Evolutionary conservation across 1,140 invertebrate species (phyloP).

Genomic region (Pogonomyrmex barbatus): DNA sequence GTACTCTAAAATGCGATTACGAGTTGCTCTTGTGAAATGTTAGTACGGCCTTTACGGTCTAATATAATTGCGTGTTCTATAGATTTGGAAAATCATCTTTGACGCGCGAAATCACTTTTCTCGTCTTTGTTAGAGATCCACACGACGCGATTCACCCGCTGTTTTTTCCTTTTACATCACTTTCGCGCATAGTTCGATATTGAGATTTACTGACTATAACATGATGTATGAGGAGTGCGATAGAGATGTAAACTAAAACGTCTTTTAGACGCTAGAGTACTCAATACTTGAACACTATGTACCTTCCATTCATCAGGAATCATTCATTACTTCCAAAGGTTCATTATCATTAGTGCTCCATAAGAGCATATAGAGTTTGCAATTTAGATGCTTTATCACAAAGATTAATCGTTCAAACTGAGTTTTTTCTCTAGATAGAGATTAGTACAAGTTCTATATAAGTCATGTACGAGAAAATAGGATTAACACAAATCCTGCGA

Average conservation of each 20-base stretch:
- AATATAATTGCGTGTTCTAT: constrained; percentile 15
- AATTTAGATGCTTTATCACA: constrained; percentile 65
- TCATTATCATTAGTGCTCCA: constrained; percentile 21
- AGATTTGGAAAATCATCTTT: constrained; percentile 3
- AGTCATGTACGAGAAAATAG: constrained; percentile 68
- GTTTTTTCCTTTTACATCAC: constrained; percentile 7
- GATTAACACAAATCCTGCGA: constrained; percentile 59
- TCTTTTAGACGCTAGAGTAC: constrained; percentile 37
- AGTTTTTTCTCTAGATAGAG: constrained; percentile 64
- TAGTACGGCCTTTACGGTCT: constrained; percentile 27
- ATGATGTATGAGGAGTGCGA: background rate
- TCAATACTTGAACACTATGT: constrained; percentile 61
- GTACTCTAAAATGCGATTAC: background rate
- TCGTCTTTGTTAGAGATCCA: constrained; percentile 2
- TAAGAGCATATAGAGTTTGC: constrained; percentile 55
- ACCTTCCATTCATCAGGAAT: constrained; percentile 48
- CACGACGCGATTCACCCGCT: constrained; percentile 1
- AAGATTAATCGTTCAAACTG: constrained; percentile 42
- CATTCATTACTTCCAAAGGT: constrained; percentile 50
- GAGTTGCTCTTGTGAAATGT: constrained; percentile 67
- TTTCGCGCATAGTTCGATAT: constrained; percentile 17
- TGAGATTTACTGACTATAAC: background rate
- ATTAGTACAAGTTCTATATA: constrained; percentile 79
- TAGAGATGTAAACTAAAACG: background rate
- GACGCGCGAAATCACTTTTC: background rate